A percentile compares a stretch with the other conserved stretches of the same genome.
Evolutionary conservation across 2,888 invertebrate species (phyloP).

Genomic region (Ypsolopha sequella): DNA sequence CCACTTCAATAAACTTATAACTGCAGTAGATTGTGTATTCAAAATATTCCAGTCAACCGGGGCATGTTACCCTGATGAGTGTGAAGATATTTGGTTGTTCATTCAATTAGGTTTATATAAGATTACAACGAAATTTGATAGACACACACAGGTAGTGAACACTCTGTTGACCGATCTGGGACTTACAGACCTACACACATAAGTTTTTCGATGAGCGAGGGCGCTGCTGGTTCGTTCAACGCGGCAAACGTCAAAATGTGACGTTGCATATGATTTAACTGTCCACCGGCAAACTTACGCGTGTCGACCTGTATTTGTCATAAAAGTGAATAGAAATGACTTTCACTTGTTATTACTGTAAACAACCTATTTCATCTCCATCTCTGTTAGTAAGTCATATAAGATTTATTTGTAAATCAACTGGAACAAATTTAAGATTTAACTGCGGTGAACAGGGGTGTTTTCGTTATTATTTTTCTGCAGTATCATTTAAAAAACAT

Average conservation of each 20-base stretch:
- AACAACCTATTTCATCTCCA: neutral
- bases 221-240: too few relatives aligned
- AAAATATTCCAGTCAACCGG: constrained; percentile 9
- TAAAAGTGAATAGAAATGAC: neutral
- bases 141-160: neutral
- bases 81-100: constrained; percentile 6
- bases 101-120: constrained; percentile 7
- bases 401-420: neutral
- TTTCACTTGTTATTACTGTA: constrained; percentile 2
- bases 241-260: too few relatives aligned
- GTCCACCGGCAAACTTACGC: too few relatives aligned
- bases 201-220: too few relatives aligned
- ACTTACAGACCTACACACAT: too few relatives aligned
- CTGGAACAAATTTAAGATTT: too few relatives aligned
- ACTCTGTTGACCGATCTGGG: too few relatives aligned
- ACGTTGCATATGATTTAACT: too few relatives aligned
- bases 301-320: neutral
- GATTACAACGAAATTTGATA: constrained; percentile 6
- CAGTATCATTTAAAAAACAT: too few relatives aligned
- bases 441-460: too few relatives aligned
- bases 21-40: constrained; percentile 7
- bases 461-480: too few relatives aligned
- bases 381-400: constrained; percentile 2
- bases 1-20: constrained; percentile 2
- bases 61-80: constrained; percentile 7